Conservation (phyloP, 2,888 invertebrate genomes). For the Dryadula phaetusa region DNA sequence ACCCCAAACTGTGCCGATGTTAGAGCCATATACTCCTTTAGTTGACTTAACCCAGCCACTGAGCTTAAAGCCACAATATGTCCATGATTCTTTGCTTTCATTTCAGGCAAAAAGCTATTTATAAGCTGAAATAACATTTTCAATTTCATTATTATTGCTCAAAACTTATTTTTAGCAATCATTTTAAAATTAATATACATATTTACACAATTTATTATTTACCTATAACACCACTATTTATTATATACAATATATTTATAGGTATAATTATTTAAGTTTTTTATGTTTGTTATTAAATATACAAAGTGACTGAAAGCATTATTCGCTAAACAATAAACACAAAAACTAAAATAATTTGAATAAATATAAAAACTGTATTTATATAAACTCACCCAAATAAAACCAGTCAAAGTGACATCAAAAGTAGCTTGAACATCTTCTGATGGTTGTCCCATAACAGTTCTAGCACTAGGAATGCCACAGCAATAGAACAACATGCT, state of each 20-base stretch:
- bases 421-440: slow-evolving; percentile 82
- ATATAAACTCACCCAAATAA: slow-evolving; percentile 83
- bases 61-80: slow-evolving; percentile 86
- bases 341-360: not conserved
- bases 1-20: slow-evolving; percentile 88
- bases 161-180: no score
- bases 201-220: no score
- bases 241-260: no score
- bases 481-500: slow-evolving; percentile 87
- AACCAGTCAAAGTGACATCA: slow-evolving; percentile 85
- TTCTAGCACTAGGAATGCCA: slow-evolving; percentile 85
- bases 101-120: slow-evolving; percentile 84
- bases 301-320: no score
- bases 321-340: not conserved
- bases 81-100: slow-evolving; percentile 84
- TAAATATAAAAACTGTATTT: no score
- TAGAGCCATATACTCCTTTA: slow-evolving; percentile 84
- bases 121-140: slow-evolving; percentile 72
- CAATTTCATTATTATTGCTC: not conserved
- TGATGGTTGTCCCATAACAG: slow-evolving; percentile 77
- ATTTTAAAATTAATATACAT: no score
- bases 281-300: no score
- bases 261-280: no score
- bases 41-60: slow-evolving; percentile 85
- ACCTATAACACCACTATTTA: no score